Conservation (phyloP, 2,797 vertebrate genomes). For the Gila robusta region DNA sequence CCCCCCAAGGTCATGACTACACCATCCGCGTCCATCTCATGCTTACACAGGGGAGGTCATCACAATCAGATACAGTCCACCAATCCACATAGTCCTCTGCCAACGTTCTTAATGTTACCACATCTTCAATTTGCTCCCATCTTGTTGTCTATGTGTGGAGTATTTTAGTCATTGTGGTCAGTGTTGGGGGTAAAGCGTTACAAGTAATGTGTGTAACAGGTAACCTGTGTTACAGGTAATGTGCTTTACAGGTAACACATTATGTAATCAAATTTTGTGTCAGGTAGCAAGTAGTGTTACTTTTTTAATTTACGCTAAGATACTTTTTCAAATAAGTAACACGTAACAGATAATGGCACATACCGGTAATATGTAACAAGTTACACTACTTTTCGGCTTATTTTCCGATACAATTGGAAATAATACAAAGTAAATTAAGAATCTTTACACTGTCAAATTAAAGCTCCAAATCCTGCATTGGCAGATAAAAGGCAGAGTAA, state of each 20-base stretch:
- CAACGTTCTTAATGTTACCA: constrained; percentile 66
- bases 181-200: constrained; percentile 60
- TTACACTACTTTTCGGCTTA: not conserved
- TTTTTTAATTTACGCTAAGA: not conserved
- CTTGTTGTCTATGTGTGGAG: constrained; percentile 80
- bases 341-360: not conserved
- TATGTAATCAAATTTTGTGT: not conserved
- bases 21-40: constrained; percentile 79
- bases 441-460: not conserved
- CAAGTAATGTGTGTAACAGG: not conserved
- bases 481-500: not conserved
- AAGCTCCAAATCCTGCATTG: not conserved
- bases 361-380: not conserved
- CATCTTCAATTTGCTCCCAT: constrained; percentile 72
- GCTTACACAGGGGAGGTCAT: constrained; percentile 75
- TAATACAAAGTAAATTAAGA: not conserved
- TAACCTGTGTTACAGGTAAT: not conserved
- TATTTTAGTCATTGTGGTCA: constrained; percentile 66
- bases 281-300: not conserved
- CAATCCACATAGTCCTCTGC: constrained; percentile 55
- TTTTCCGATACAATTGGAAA: not conserved
- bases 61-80: constrained; percentile 65
- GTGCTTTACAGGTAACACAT: not conserved
- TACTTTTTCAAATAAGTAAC: not conserved
- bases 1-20: constrained; percentile 62